Conservation (phyloP, 2,797 vertebrate genomes). For the Galagoides demidoff region DNA sequence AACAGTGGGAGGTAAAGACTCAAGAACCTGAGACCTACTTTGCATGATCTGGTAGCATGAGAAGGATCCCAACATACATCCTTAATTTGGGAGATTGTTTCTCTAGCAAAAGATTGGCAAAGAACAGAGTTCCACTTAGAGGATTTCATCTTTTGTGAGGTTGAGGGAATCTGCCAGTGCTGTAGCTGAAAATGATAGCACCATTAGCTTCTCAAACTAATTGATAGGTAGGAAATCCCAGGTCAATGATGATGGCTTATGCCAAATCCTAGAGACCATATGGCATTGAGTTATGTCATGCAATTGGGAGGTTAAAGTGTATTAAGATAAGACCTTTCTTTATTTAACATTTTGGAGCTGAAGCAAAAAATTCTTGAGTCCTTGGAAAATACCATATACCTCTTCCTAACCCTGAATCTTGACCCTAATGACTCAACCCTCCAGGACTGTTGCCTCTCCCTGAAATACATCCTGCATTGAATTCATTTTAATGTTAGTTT, state of each 20-base stretch:
- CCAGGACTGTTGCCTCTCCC: neutral
- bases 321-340: neutral
- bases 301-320: slow-evolving; percentile 6
- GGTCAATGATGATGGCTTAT: neutral
- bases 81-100: slow-evolving; percentile 74
- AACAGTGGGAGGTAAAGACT: slow-evolving; percentile 15
- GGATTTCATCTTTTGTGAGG: neutral
- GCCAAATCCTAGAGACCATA: neutral
- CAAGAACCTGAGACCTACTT: neutral
- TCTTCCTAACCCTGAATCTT: neutral
- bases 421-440: neutral
- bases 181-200: slow-evolving; percentile 7
- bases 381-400: neutral
- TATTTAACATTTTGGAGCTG: neutral
- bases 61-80: slow-evolving; percentile 56
- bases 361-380: neutral
- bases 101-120: slow-evolving; percentile 24
- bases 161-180: neutral
- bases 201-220: neutral
- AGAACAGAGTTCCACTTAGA: neutral
- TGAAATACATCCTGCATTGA: neutral
- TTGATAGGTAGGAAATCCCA: neutral
- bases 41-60: slow-evolving; percentile 63
- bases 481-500: neutral
- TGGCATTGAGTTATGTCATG: neutral